Conservation (phyloP, 2,888 invertebrate species). For the Matsumyia berberina region DNA sequence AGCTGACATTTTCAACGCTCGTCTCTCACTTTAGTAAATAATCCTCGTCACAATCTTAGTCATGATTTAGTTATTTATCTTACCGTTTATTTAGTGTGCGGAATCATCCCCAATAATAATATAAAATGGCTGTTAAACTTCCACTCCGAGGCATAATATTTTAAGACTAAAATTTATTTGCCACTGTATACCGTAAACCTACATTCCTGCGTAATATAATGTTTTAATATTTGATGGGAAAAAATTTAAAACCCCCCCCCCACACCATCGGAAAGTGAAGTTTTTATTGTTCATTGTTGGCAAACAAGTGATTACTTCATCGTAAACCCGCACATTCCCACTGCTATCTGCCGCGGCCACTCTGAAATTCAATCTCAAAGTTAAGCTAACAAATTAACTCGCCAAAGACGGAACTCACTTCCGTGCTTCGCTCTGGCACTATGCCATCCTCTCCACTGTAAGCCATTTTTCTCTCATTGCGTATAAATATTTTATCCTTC, state of each 20-base stretch:
- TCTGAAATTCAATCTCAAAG: slow-evolving; percentile 73
- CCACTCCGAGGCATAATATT: neutral
- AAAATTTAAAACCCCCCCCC: neutral
- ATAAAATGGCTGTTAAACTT: neutral
- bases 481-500: slow-evolving; percentile 75
- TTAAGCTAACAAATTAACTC: slow-evolving; percentile 75
- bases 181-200: neutral
- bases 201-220: neutral
- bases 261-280: neutral
- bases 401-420: slow-evolving; percentile 65
- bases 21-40: too few relatives aligned
- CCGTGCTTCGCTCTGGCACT: slow-evolving; percentile 21
- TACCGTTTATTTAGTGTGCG: too few relatives aligned
- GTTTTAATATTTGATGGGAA: neutral
- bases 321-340: slow-evolving; percentile 31
- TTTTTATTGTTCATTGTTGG: slow-evolving; percentile 36
- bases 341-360: slow-evolving; percentile 26
- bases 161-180: neutral
- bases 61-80: too few relatives aligned
- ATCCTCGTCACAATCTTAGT: too few relatives aligned
- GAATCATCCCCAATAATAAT: neutral
- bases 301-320: slow-evolving; percentile 57
- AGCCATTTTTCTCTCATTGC: slow-evolving; percentile 71
- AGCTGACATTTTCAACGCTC: too few relatives aligned
- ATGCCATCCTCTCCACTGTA: slow-evolving; percentile 14